A percentile compares a stretch with the other conserved stretches of the same genome.
These are phyloP conservation scores for Fulica atra DNA, from an alignment of 2,113 vertebrate genomes.

Conservation along the genomic window DNA sequence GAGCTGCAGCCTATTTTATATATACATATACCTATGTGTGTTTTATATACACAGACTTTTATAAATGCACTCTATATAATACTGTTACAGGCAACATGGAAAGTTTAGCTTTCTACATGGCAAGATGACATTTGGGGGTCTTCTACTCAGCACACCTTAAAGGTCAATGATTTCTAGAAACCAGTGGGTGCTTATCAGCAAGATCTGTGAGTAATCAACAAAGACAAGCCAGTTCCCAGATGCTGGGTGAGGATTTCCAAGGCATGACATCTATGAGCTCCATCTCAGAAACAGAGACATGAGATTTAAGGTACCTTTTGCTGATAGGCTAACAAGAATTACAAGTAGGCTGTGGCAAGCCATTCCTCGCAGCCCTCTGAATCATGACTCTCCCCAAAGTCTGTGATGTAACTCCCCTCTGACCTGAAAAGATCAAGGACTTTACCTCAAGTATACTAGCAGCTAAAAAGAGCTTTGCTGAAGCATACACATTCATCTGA, in stretches of 20 bases:
- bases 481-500: not conserved
- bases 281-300: not conserved
- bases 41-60: not conserved
- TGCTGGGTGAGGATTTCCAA: not conserved
- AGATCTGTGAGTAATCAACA: not conserved
- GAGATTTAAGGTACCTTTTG: not conserved
- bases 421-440: not conserved
- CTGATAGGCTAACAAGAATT: not conserved
- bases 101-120: accelerated
- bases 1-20: not conserved
- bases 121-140: not conserved
- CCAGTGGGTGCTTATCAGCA: not conserved
- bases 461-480: not conserved
- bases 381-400: not conserved
- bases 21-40: not conserved
- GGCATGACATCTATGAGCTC: not conserved
- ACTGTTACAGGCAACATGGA: not conserved
- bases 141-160: not conserved
- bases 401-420: accelerated
- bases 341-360: not conserved
- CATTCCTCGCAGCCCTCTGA: not conserved
- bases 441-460: not conserved
- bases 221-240: not conserved
- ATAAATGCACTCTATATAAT: not conserved
- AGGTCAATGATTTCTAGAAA: not conserved